Evolutionary conservation across 53 echinoderm and acorn worm genomes (phyloP).

Genomic region (Patiria pectinifera): DNA sequence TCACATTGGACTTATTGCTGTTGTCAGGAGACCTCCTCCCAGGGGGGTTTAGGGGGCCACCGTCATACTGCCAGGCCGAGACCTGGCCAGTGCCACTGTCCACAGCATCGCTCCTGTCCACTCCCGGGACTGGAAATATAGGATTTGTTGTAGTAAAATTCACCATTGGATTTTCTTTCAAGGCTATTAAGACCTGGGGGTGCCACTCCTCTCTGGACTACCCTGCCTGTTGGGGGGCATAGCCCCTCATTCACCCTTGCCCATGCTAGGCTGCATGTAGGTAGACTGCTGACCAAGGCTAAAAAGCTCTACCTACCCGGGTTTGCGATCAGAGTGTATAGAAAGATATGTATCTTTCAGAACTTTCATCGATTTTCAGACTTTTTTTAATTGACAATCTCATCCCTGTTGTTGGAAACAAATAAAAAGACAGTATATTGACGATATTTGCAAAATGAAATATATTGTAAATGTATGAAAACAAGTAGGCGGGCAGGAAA

Average conservation of each 20-base stretch:
- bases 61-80: conserved; percentile 12
- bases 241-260: background rate
- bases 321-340: too few relatives aligned
- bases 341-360: too few relatives aligned
- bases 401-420: too few relatives aligned
- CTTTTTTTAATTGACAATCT: too few relatives aligned
- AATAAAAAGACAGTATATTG: too few relatives aligned
- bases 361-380: too few relatives aligned
- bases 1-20: conserved; percentile 15
- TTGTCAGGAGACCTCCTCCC: conserved; percentile 7
- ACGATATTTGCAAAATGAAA: too few relatives aligned
- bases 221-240: background rate
- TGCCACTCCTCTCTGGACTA: background rate
- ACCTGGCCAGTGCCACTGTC: conserved; percentile 8
- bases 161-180: conserved; percentile 1
- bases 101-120: conserved; percentile 35
- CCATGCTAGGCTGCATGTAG: background rate
- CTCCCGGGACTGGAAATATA: conserved; percentile 47
- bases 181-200: background rate
- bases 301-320: conserved; percentile 1
- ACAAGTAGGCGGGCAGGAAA: too few relatives aligned
- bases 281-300: background rate
- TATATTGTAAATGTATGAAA: too few relatives aligned
- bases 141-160: conserved; percentile 4
- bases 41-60: conserved; percentile 1